Percentiles rank a stretch among this genome's conserved stretches.
Conservation (phyloP, 2,113 vertebrate genomes). For the Sakesphorus luctuosus region DNA sequence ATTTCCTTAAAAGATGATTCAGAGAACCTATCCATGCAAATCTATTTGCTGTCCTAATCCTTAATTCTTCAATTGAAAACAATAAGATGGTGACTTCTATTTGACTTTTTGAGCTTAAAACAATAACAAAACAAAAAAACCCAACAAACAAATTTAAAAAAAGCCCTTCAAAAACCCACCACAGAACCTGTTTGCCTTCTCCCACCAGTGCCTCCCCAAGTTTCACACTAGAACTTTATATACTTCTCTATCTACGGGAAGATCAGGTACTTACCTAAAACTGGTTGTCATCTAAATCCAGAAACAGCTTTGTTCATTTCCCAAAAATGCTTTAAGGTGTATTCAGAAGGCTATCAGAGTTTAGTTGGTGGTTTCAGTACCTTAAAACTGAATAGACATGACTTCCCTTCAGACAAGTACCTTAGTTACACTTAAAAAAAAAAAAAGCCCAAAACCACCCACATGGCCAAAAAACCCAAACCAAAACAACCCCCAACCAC, state of each 20-base stretch:
- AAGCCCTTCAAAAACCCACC: too few relatives aligned
- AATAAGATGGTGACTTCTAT: background rate
- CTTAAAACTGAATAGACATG: background rate
- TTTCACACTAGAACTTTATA: background rate
- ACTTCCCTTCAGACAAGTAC: background rate
- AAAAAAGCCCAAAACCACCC: background rate
- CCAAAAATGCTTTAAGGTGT: background rate
- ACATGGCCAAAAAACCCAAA: background rate
- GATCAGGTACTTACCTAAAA: background rate
- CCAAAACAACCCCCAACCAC: background rate
- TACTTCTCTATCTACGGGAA: background rate
- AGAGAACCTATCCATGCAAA: background rate
- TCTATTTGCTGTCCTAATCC: background rate
- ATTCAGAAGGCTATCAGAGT: background rate
- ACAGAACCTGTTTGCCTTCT: background rate
- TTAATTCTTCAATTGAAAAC: background rate
- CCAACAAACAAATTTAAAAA: background rate
- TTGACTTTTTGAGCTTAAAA: background rate
- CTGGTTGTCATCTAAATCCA: background rate
- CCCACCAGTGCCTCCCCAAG: background rate
- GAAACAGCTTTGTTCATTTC: background rate
- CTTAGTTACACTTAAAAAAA: background rate
- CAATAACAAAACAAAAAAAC: background rate
- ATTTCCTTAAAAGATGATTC: background rate
- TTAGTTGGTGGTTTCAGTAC: background rate